Percentiles rank a stretch among this genome's conserved stretches.
These are phyloP conservation scores for Halichondria panicea DNA, from an alignment of 37 sponge, comb jelly and placozoan species.

Conservation along the genomic window DNA sequence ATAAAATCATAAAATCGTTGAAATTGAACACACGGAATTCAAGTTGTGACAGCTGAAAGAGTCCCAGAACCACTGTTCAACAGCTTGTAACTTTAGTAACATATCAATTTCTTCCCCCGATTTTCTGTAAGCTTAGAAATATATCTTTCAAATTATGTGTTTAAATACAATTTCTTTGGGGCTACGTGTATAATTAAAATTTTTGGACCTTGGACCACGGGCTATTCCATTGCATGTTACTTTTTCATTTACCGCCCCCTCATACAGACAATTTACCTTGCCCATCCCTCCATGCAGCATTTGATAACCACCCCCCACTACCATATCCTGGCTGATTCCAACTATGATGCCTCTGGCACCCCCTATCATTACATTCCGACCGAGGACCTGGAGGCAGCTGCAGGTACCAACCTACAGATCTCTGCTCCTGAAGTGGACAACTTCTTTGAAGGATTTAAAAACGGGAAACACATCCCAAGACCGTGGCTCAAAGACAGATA, in stretches of 20 bases:
- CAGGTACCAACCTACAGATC: background rate
- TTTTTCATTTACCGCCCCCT: too few species aligned
- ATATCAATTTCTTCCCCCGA: too few species aligned
- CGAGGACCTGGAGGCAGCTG: slow-evolving; percentile 24
- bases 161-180: too few species aligned
- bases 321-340: slow-evolving; percentile 42
- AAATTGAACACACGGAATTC: too few species aligned
- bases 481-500: slow-evolving; percentile 45
- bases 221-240: background rate
- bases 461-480: slow-evolving; percentile 25
- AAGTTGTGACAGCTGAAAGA: too few species aligned
- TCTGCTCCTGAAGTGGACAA: slow-evolving; percentile 17
- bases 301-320: slow-evolving; percentile 28
- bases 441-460: slow-evolving; percentile 34
- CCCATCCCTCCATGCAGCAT: slow-evolving; percentile 16
- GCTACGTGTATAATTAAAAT: too few species aligned
- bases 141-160: too few species aligned
- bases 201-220: too few species aligned
- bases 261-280: background rate
- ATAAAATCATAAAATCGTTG: too few species aligned
- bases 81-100: too few species aligned
- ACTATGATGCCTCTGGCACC: slow-evolving; percentile 31
- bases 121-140: too few species aligned
- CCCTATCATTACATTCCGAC: slow-evolving; percentile 48
- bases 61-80: too few species aligned